A percentile compares a stretch with the other conserved stretches of the same genome.
These are phyloP conservation scores for Nylanderia fulva DNA, from an alignment of 1,140 invertebrate genomes.

Conservation along the genomic window DNA sequence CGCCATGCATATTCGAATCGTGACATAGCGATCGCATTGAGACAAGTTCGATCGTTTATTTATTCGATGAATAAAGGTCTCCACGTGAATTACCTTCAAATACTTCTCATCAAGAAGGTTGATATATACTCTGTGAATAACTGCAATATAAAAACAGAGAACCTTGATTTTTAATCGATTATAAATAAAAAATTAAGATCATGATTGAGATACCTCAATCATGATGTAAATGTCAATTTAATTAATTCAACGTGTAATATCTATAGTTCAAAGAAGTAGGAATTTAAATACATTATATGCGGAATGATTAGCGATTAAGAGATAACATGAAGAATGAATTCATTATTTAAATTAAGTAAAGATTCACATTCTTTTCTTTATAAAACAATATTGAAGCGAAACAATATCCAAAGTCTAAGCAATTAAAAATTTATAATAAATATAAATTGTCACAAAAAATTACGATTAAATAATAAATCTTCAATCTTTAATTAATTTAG, in stretches of 20 bases:
- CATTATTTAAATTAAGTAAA: neutral
- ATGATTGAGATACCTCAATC: neutral
- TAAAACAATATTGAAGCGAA: neutral
- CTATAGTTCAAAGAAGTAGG: neutral
- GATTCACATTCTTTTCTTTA: neutral
- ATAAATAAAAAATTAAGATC: neutral
- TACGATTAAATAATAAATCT: neutral
- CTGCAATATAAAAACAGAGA: neutral
- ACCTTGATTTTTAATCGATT: neutral
- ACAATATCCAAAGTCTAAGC: neutral
- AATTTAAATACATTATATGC: neutral
- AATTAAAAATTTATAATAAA: neutral
- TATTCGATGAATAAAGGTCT: conserved; percentile 23
- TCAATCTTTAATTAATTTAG: neutral
- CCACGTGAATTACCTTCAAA: conserved; percentile 24
- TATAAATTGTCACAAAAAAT: neutral
- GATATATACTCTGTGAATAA: conserved; percentile 9
- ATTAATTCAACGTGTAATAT: neutral
- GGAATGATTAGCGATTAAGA: neutral
- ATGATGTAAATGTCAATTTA: neutral
- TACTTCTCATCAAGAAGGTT: conserved; percentile 12
- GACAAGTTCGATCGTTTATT: conserved; percentile 28
- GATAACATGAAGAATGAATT: neutral
- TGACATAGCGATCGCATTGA: neutral
- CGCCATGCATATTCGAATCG: neutral